Conservation (phyloP, 2,888 invertebrate genomes). For the Lasioglossum malachurum region DNA sequence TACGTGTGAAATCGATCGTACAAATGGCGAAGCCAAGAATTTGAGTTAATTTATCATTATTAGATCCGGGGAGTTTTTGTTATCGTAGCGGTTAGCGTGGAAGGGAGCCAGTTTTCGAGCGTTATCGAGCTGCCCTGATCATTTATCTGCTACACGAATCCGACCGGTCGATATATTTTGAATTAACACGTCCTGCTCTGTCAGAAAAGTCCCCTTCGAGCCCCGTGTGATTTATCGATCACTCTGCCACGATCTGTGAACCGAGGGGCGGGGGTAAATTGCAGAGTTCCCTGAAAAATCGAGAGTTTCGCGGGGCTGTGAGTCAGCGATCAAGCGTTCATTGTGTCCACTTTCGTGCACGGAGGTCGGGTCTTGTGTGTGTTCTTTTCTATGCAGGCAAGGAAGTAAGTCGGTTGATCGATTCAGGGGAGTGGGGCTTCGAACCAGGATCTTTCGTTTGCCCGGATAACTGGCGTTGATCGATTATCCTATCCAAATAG, state of each 20-base stretch:
- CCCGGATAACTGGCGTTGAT: constrained; percentile 21
- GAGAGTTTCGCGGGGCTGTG: constrained; percentile 24
- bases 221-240: constrained; percentile 57
- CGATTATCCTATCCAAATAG: constrained; percentile 21
- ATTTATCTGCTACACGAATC: constrained; percentile 28
- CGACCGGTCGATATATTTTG: constrained; percentile 54
- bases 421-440: constrained; percentile 13
- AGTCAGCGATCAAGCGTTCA: constrained; percentile 44
- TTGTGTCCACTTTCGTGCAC: constrained; percentile 22
- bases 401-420: constrained; percentile 26
- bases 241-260: constrained; percentile 1
- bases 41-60: background rate
- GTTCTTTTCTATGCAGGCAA: background rate
- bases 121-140: constrained; percentile 43
- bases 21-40: background rate
- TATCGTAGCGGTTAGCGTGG: background rate
- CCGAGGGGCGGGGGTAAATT: constrained; percentile 17
- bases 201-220: constrained; percentile 37
- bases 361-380: background rate
- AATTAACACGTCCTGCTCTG: constrained; percentile 55
- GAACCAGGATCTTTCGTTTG: background rate
- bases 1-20: background rate
- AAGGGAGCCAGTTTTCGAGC: constrained; percentile 26
- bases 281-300: constrained; percentile 22
- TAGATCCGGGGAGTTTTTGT: constrained; percentile 12